Evolutionary conservation across 2,113 vertebrate genomes (phyloP).

Genomic region (Podilymbus podiceps): DNA sequence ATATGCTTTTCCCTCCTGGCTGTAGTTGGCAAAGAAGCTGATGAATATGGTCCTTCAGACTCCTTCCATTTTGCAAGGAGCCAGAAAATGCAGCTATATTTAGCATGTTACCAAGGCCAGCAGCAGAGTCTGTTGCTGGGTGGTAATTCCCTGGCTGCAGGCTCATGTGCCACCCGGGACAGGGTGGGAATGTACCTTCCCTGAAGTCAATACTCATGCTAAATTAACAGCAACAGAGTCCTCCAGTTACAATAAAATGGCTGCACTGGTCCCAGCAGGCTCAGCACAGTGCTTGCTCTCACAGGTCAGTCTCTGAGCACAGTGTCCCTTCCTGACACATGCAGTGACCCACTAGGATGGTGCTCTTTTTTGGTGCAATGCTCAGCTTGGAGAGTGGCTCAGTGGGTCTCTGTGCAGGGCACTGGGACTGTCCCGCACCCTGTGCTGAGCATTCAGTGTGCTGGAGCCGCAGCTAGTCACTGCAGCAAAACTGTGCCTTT

Average conservation of each 20-base stretch:
- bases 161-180: neutral
- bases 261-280: neutral
- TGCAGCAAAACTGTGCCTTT: neutral
- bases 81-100: slow-evolving; percentile 33
- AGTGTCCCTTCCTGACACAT: rapidly evolving
- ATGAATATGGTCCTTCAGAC: neutral
- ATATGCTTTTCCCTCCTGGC: slow-evolving; percentile 42
- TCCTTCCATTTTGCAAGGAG: slow-evolving; percentile 1
- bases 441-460: rapidly evolving
- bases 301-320: neutral
- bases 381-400: neutral
- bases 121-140: slow-evolving; percentile 28
- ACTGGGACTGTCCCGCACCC: neutral
- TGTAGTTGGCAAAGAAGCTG: slow-evolving; percentile 37
- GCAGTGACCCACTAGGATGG: neutral
- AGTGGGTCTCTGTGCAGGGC: neutral
- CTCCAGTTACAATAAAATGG: neutral
- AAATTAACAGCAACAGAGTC: neutral
- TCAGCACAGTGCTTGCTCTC: rapidly evolving
- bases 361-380: neutral
- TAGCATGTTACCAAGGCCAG: slow-evolving; percentile 34
- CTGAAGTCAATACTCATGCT: neutral
- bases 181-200: neutral
- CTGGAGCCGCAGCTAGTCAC: neutral
- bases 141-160: slow-evolving; percentile 38